Evolutionary conservation across 2,797 vertebrate species (phyloP), one percentile per base, ranked within the genome.

Genomic region (Sebastes paucispinis): DNA sequence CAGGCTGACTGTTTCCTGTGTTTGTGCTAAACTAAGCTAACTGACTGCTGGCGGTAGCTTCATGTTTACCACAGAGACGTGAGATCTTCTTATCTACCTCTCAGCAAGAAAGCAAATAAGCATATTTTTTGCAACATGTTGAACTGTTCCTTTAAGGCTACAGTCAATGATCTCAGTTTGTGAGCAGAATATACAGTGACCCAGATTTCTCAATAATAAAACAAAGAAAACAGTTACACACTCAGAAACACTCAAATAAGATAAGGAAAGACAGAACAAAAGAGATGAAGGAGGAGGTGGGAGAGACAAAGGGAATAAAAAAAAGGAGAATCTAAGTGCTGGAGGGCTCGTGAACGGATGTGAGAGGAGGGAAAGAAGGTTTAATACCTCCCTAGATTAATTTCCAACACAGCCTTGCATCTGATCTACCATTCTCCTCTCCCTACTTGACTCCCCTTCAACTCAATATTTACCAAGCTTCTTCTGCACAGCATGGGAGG

Each of bases 391-490:
- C 47, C 36, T 18, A 73, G 74, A 88, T 89, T 77, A n/a, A 89
- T 90, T 86, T 91, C 73, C 58, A 84, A 84, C 79, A 66, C 27
- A 75, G 68, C 69, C 69, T 65, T 74, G 77, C 69, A 86, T 65
- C 81, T 91, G 80, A 83, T 88, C 73, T 77, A 60, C 75, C 54
- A 59, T 83, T 88, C 78, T 76, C 59, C 36, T 74, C 79, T 86
- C 85, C 57, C 57, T 52, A 54, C 71, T 85, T 60, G 57, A 83
- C 77, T 84, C 57, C 60, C 27, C 31, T 59, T 75, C 60, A 71
- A 76, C 86, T 88, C 36, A 22, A 91, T 93, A 90, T 94, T 94
- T 94, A 92, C 88, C 79, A 69, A 81, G 66, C 88, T 87, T 87
- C 59, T 27, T 88, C 39, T 71, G 78, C 86, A 75, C 84, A 89